phyloP scores from a whole-genome alignment of 1,140 invertebrate genomes.

The Lasioglossum albipes region DNA sequence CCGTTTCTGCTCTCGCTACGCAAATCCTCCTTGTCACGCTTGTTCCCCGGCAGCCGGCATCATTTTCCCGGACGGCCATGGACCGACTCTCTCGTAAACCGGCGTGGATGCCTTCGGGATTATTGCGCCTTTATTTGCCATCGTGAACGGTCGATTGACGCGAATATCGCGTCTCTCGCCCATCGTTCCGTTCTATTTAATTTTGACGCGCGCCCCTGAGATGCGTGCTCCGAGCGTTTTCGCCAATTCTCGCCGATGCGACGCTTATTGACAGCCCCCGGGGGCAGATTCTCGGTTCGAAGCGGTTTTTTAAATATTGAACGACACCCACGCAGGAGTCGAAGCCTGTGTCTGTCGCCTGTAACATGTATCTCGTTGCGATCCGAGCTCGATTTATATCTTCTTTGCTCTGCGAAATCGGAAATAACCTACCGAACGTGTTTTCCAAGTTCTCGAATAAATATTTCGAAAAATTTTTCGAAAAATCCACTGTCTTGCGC shows the following conservation, averaged over 20 bases:
- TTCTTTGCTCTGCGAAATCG: too few species aligned
- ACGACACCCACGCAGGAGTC: too few species aligned
- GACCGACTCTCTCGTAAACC: not conserved
- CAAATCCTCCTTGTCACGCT: not conserved
- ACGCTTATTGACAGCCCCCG: slow-evolving; percentile 22
- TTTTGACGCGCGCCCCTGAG: not conserved
- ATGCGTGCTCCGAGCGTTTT: slow-evolving; percentile 10
- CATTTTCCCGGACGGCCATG: too few species aligned
- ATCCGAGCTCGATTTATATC: too few species aligned
- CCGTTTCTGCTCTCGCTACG: not conserved
- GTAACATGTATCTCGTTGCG: too few species aligned
- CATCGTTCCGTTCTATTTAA: not conserved
- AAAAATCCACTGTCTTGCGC: too few species aligned
- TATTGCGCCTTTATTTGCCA: not conserved
- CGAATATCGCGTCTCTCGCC: too few species aligned
- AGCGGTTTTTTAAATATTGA: slow-evolving; percentile 4
- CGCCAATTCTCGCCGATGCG: not conserved
- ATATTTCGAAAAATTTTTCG: too few species aligned
- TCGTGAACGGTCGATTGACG: not conserved
- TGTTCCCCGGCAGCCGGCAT: not conserved
- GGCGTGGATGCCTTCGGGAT: not conserved
- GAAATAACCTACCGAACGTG: too few species aligned
- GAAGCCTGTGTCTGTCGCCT: too few species aligned
- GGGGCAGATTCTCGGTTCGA: not conserved
- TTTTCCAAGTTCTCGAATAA: too few species aligned